Percentiles rank a stretch among this genome's conserved stretches.
These are phyloP conservation scores for Acronicta leporina DNA, from an alignment of 2,888 invertebrate genomes.

Conservation along the genomic window DNA sequence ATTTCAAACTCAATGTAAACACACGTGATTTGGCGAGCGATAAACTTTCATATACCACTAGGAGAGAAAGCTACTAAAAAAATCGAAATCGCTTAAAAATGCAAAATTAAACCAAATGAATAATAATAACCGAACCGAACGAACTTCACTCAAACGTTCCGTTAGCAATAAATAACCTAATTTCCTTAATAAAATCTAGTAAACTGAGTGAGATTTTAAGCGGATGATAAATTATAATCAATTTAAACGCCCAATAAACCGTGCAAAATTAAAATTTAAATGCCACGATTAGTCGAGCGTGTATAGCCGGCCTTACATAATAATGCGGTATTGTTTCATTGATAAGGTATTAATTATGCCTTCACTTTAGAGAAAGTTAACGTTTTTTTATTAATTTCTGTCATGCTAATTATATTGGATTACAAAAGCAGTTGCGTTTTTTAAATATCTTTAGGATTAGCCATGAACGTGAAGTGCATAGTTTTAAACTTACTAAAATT, in stretches of 20 bases:
- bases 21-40: no score
- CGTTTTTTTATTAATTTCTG: conserved; percentile 30
- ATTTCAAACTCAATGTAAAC: no score
- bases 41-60: no score
- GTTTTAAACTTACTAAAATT: not conserved
- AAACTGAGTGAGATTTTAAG: conserved; percentile 1
- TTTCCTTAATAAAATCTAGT: conserved; percentile 11
- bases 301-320: conserved; percentile 21
- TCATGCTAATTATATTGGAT: conserved; percentile 16
- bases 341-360: conserved; percentile 41
- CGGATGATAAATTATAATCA: conserved; percentile 20
- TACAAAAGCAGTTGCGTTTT: not conserved
- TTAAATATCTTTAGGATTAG: not conserved
- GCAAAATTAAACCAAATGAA: no score
- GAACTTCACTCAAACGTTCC: no score
- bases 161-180: not conserved
- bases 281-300: conserved; percentile 21
- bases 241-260: conserved; percentile 18
- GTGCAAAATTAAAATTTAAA: conserved; percentile 14
- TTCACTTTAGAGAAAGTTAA: conserved; percentile 35
- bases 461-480: no score
- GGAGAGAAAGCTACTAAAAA: no score
- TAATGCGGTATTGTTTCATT: conserved; percentile 49
- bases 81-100: no score
- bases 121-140: no score